These are phyloP conservation scores for Muscina levida DNA, from an alignment of 2,888 invertebrate species.

Conservation along the genomic window DNA sequence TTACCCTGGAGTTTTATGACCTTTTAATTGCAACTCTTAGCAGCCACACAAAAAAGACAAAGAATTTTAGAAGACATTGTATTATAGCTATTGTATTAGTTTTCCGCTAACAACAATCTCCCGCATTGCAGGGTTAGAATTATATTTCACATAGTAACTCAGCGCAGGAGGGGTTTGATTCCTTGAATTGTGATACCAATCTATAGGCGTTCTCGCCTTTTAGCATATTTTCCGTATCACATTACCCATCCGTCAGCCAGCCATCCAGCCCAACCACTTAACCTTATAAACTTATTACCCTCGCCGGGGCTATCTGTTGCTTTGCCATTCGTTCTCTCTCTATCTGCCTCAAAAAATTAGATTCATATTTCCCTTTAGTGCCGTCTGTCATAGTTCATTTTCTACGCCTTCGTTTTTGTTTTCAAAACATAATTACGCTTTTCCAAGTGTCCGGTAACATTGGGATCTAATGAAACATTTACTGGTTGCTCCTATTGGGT, in stretches of 20 bases:
- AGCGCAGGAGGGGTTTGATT: slow-evolving; percentile 6
- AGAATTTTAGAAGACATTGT: not conserved
- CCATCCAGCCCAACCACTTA: slow-evolving; percentile 10
- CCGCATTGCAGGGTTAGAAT: slow-evolving; percentile 25
- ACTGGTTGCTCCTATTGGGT: slow-evolving; percentile 30
- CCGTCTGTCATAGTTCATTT: slow-evolving; percentile 1
- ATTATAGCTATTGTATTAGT: no score
- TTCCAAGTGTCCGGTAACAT: slow-evolving; percentile 43
- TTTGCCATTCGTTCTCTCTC: not conserved
- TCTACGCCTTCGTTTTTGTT: slow-evolving; percentile 13
- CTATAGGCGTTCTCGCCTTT: not conserved
- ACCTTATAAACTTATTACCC: slow-evolving; percentile 41
- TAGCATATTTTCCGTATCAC: slow-evolving; percentile 30
- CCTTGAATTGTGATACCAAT: slow-evolving; percentile 7
- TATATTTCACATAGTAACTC: not conserved
- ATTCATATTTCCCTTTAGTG: slow-evolving; percentile 24
- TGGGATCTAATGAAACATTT: not conserved
- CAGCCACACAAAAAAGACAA: not conserved
- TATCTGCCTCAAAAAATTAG: not conserved
- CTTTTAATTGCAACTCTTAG: slow-evolving; percentile 58
- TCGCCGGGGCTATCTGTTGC: not conserved
- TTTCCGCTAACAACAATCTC: slow-evolving; percentile 29
- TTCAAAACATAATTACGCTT: slow-evolving; percentile 52
- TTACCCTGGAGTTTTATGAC: slow-evolving; percentile 46
- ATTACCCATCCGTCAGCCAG: slow-evolving; percentile 10